phyloP scores from a whole-genome alignment of 23 tunicate genomes.

The Trididemnum nubilum region DNA sequence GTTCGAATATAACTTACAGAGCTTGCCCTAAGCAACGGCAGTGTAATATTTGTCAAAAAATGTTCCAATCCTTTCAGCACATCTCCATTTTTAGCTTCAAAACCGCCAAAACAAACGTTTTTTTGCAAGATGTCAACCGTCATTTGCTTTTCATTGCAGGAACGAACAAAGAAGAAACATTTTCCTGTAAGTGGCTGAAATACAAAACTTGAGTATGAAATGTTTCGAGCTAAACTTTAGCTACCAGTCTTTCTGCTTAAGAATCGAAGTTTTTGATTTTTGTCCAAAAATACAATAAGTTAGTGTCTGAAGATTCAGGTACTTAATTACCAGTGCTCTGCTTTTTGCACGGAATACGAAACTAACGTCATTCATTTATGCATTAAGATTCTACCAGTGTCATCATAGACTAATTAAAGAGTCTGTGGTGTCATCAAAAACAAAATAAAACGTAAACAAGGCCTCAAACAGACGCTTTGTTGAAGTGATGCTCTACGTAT shows the following conservation, averaged over 20 bases:
- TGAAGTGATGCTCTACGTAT: no score
- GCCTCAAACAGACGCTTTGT: no score
- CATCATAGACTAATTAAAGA: no score
- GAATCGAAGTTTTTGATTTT: background rate
- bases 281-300: no score
- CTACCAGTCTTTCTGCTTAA: background rate
- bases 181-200: constrained; percentile 71
- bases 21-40: constrained; percentile 65
- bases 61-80: constrained; percentile 59
- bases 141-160: constrained; percentile 58
- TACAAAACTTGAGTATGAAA: background rate
- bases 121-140: constrained; percentile 60
- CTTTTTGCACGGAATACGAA: no score
- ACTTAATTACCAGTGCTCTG: no score
- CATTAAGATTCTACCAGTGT: no score
- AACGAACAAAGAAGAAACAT: constrained; percentile 77
- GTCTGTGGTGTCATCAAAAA: no score
- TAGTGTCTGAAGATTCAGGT: no score
- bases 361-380: no score
- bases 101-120: constrained; percentile 64
- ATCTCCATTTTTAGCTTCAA: constrained; percentile 75
- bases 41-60: constrained; percentile 59
- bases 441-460: no score
- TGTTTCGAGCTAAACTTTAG: background rate
- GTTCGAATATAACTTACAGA: constrained; percentile 54